Evolutionary conservation across 2,888 invertebrate species (phyloP).

Genomic region (Ennomos quercinarius): DNA sequence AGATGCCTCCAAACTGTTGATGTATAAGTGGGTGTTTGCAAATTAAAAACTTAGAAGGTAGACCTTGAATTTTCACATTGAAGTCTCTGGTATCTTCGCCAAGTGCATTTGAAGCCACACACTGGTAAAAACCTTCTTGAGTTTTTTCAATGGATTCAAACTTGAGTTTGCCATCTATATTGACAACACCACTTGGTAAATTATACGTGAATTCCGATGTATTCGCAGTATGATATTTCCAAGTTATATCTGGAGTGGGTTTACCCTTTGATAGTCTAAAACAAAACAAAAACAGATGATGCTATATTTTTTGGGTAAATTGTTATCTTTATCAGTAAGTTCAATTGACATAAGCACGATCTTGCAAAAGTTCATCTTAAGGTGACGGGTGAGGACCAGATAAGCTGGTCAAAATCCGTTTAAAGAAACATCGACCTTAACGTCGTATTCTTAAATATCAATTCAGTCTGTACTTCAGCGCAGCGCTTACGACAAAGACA

Average conservation of each 20-base stretch:
- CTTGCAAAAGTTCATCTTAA: too few relatives aligned
- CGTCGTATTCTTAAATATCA: too few relatives aligned
- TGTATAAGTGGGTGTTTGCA: too few relatives aligned
- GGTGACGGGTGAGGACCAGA: too few relatives aligned
- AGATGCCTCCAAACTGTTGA: too few relatives aligned
- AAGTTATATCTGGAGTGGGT: constrained; percentile 61
- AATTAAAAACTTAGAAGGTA: constrained; percentile 43
- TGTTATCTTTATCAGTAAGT: too few relatives aligned
- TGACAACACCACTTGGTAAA: constrained; percentile 53
- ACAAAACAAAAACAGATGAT: constrained; percentile 5
- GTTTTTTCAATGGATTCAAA: constrained; percentile 51
- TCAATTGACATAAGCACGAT: too few relatives aligned
- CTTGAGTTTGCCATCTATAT: constrained; percentile 47
- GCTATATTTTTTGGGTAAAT: too few relatives aligned
- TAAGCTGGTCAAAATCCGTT: too few relatives aligned
- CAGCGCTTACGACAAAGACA: too few relatives aligned
- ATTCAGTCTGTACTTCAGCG: too few relatives aligned
- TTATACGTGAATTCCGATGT: constrained; percentile 43
- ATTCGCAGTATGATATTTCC: constrained; percentile 58
- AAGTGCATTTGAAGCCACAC: constrained; percentile 59
- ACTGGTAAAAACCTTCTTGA: constrained; percentile 63
- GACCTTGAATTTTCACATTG: constrained; percentile 61
- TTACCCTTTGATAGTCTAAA: constrained; percentile 63
- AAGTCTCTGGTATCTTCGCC: constrained; percentile 57
- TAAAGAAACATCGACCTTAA: too few relatives aligned